These are phyloP conservation scores for Drosophila mauritiana DNA, from an alignment of 1,140 invertebrate genomes.

Conservation along the genomic window DNA sequence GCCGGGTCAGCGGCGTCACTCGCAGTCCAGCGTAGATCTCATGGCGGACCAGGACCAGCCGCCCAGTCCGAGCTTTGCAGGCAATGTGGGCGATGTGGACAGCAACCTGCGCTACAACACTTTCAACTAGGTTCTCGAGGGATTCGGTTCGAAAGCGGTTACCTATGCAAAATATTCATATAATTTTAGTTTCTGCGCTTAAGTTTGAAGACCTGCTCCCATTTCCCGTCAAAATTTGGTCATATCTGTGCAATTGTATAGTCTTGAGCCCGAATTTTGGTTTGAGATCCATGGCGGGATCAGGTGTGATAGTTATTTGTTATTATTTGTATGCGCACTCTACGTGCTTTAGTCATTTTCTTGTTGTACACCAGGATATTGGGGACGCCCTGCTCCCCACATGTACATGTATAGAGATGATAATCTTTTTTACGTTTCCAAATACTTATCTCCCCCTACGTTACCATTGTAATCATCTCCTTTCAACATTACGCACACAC, in stretches of 20 bases:
- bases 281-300: neutral
- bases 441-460: slow-evolving; percentile 5
- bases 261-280: neutral
- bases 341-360: slow-evolving; percentile 60
- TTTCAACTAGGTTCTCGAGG: slow-evolving; percentile 55
- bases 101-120: slow-evolving; percentile 81
- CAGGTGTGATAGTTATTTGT: slow-evolving; percentile 42
- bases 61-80: slow-evolving; percentile 38
- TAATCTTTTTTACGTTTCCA: slow-evolving; percentile 22
- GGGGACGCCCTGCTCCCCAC: neutral
- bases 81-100: slow-evolving; percentile 73
- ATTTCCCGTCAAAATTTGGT: neutral
- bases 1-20: slow-evolving; percentile 62
- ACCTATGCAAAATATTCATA: slow-evolving; percentile 67
- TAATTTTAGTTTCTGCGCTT: slow-evolving; percentile 57
- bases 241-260: neutral
- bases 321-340: slow-evolving; percentile 54
- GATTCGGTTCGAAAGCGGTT: slow-evolving; percentile 51
- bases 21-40: slow-evolving; percentile 74
- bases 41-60: slow-evolving; percentile 70
- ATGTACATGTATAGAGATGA: slow-evolving; percentile 14
- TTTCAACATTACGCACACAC: slow-evolving; percentile 53
- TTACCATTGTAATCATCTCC: slow-evolving; percentile 17
- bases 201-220: slow-evolving; percentile 25
- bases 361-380: slow-evolving; percentile 27